Base-by-base conservation (phyloP, 2,888 invertebrate genomes). In the Malthinus seriepunctatus region DNA sequence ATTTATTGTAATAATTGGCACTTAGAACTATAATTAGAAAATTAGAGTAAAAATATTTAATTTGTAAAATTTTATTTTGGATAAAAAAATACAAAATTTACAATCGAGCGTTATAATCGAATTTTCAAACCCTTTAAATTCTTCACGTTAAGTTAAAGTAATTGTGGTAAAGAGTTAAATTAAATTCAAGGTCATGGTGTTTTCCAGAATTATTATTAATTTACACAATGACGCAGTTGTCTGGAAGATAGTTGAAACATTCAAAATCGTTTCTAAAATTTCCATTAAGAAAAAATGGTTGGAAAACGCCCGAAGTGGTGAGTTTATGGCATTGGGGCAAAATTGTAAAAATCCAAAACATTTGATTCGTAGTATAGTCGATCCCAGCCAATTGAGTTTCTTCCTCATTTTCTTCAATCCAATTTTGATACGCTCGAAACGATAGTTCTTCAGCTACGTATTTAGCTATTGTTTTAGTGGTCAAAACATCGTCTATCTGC, bases 391-490 rank as follows among this genome's bases (percentile, higher is more conserved):
- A 38, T 14, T 32, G 11, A 0, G 79, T 76, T 69, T 91, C 91
- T 0, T 79, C 79, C 0, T 86, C 85, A 72, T 90, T 83, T 7
- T 85, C 80, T 7, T 81, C 78, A 0, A 83, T 84, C 90, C 90
- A 92, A 7, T 84, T 83, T 48, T 85, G 82, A 76, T 93, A 93
- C 0, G 92, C 93, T 63, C 84, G 82, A 76, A 94, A 95, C 0
- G 94, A 91, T 71, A 91, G 88, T 73, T 93, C 93, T 62, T 75
- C 9, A 9, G 33, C 55, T 11, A 35, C 23, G 10, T 37, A 14
- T 14, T 55, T 39, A 9, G 32, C 33, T 11, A 48, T 32, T 4
- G 94, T 95, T 76, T 95, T 95, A 8, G 91, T 92, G 75, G 31
- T 31, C 32, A 42, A 5, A 45, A 45, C 23, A 32, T 11, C 31